Percentiles rank a stretch among this genome's conserved stretches.
These are phyloP conservation scores for Saguinus oedipus DNA, from an alignment of 2,797 vertebrate genomes.

Conservation along the genomic window DNA sequence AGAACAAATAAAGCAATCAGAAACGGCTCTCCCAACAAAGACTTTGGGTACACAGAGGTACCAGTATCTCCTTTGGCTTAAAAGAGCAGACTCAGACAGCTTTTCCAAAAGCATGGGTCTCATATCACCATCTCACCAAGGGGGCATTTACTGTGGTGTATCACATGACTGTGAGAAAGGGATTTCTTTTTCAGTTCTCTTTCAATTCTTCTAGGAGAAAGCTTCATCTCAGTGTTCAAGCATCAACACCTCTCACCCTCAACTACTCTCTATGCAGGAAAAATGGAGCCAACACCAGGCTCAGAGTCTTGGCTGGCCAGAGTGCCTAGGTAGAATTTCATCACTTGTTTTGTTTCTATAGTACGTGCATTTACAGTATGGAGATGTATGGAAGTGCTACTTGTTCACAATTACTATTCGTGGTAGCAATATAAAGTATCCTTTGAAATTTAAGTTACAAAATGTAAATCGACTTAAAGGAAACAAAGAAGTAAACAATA, in stretches of 20 bases:
- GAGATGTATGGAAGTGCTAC: no score
- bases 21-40: background rate
- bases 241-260: background rate
- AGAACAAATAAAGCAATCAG: background rate
- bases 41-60: fast-evolving
- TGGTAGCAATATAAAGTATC: background rate
- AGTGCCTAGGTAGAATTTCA: background rate
- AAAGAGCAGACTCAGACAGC: background rate
- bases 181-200: background rate
- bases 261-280: background rate
- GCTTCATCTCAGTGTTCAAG: background rate
- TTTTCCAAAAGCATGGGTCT: background rate
- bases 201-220: background rate
- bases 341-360: background rate
- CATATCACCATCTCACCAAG: fast-evolving
- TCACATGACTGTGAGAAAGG: background rate
- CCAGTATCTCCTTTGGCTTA: background rate
- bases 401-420: background rate
- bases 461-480: background rate
- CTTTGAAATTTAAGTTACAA: background rate
- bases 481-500: background rate
- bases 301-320: background rate
- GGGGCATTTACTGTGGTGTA: background rate
- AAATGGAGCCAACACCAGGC: background rate
- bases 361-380: background rate